Base-by-base conservation (phyloP, 2,888 invertebrate genomes). In the Pristionchus fissidentatus region DNA sequence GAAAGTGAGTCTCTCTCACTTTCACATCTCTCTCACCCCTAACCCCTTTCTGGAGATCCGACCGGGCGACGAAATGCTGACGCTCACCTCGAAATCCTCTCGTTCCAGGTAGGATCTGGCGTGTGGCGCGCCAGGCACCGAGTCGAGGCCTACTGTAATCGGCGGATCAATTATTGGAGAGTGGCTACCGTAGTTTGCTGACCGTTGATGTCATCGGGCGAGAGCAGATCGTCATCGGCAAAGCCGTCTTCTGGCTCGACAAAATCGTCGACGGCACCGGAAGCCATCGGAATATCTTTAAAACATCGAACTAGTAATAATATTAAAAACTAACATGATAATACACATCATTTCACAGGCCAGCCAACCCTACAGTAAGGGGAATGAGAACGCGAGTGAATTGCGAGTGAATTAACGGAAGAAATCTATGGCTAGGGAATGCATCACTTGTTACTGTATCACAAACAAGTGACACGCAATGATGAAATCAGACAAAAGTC, bases 231-330 rank as follows among this genome's bases (percentile, higher is more conserved):
- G 84, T 91, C 91, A 82, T 91, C 91, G 22, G 90, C 91, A 83
- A 91, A 91, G 26, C 91, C 91, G 79, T 92, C 91, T 29, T 88
- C 89, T 15, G 87, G 89, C 62, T 91, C 91, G n/a, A 87, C 89
- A 66, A 91, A 91, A 35, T 88, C 91, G 75, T 77, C 75, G 13
- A 49, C 19, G 32, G 57, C 57, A 35, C 46, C 62, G 3, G 79
- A 55, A 57, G 79, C 79, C 79, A 79, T 79, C 26, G 60, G 7
- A n/a, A n/a, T 43, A 70, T 38, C 70, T 70, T 13, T 22, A 41
- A 70, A 41, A 19, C 22, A 70, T 43, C 3, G 66, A 66, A 38
- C n/a, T n/a, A n/a, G n/a, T n/a, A n/a, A n/a, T n/a, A n/a, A n/a
- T n/a, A n/a, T n/a, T n/a, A n/a, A n/a, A n/a, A n/a, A n/a, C n/a